Evolutionary conservation across 2,888 invertebrate species (phyloP), one percentile per base, ranked within the genome.

Genomic region (Polydrusus pterygomalis): DNA sequence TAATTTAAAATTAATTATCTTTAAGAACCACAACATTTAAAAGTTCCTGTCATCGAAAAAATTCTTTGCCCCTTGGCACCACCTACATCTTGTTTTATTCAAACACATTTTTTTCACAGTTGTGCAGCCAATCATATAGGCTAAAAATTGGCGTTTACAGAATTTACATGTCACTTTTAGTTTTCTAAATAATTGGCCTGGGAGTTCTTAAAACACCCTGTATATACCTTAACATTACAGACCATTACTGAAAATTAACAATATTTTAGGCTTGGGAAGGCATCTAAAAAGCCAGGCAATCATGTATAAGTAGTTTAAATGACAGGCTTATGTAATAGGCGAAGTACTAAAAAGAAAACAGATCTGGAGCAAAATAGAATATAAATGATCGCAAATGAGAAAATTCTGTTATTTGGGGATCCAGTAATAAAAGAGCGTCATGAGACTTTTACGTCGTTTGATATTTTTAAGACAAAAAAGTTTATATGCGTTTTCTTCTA

Each of bases 271-370:
- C n/a, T 7, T 47, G 17, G 3, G 17, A 17, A 47, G n/a, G 47
- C 25, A 58, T 30, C 30, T 38, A 38, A 15, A 58, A 38, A 38
- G 13, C 38, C 58, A 38, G 10, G 15, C 34, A 58, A 58, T 58
- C 34, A 58, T 58, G 58, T 8, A 25, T 34, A 58, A 58, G 38
- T 15, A 30, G 54, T 30, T 54, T n/a, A 13, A n/a, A 7, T 13
- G 25, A 54, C 54, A 54, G 54, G n/a, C 54, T 25, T 54, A 54
- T 54, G 25, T 54, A 54, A 30, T 54, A 25, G 51, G 54, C 54
- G 20, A 54, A 30, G 20, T 54, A 54, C 30, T 54, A 54, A 54
- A 30, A 25, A 54, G 51, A 20, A 51, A 51, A 11, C 51, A 20
- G 8, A 51, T 30, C 25, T 25, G 25, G 54, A 54, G n/a, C 30